Conservation (phyloP, 2,113 vertebrate species). For the Aphyosemion australe region DNA sequence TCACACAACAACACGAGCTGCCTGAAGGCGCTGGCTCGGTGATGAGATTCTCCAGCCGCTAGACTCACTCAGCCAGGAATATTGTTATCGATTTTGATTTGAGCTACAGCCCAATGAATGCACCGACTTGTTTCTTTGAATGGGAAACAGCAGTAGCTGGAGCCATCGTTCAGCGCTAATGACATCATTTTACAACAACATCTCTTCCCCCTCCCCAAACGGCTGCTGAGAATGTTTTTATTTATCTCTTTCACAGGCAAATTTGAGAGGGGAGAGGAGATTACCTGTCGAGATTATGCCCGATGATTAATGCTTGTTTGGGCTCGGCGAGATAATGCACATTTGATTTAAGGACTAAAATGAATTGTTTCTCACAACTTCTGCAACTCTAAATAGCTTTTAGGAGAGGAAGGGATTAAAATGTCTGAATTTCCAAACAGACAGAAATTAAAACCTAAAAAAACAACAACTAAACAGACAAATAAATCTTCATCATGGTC, state of each 20-base stretch:
- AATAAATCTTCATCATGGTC: slow-evolving; percentile 33
- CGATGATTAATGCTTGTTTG: slow-evolving; percentile 68
- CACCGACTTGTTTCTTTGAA: slow-evolving; percentile 56
- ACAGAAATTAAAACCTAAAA: slow-evolving; percentile 33
- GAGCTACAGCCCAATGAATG: slow-evolving; percentile 63
- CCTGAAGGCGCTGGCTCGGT: slow-evolving; percentile 36
- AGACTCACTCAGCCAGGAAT: slow-evolving; percentile 64
- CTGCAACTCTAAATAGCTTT: slow-evolving; percentile 49
- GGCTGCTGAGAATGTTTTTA: slow-evolving; percentile 58
- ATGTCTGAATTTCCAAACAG: slow-evolving; percentile 30
- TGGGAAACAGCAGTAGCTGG: slow-evolving; percentile 53
- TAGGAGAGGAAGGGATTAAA: slow-evolving; percentile 7
- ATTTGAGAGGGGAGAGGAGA: slow-evolving; percentile 57
- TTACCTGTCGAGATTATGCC: slow-evolving; percentile 65
- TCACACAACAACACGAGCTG: slow-evolving; percentile 22
- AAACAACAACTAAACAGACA: slow-evolving; percentile 23
- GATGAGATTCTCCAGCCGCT: slow-evolving; percentile 58
- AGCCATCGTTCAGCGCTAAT: slow-evolving; percentile 70
- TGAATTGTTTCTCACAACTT: slow-evolving; percentile 53
- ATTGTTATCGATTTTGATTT: slow-evolving; percentile 77
- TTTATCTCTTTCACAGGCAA: slow-evolving; percentile 47
- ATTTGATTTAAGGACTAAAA: slow-evolving; percentile 70
- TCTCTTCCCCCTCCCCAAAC: slow-evolving; percentile 32
- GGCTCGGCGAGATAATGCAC: slow-evolving; percentile 46
- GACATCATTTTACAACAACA: slow-evolving; percentile 65